Base-by-base conservation (phyloP, 2,888 invertebrate species). In the Phaedon cochleariae region DNA sequence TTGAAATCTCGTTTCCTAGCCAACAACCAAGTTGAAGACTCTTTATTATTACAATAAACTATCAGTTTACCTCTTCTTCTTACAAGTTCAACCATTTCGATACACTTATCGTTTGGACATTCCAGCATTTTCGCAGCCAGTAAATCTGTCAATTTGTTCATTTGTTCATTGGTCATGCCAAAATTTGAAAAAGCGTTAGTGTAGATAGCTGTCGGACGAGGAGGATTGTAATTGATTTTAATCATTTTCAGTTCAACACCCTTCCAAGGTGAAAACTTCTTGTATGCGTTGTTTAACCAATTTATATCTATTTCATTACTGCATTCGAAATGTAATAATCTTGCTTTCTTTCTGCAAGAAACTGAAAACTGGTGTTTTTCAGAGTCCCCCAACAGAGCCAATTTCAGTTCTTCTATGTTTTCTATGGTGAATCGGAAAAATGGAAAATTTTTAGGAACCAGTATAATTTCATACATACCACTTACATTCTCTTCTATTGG, bases 31-130 rank as follows among this genome's bases (percentile, higher is more conserved):
- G 58, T 34, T 4, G 52, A 5, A 20, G 52, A 58, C 3, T 34
- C 15, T 5, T 59, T 52, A 31, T 63, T 45, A 17, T 63, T 59
- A 41, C 63, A 55, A 20, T 17, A 15, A 0, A 63, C 6, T 9
- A 63, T 26, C 29, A 63, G 20, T 2, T 37, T 26, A 20, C 63
- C 63, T 26, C 63, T 21, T 15, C 45, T 41, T 17, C 46, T 55
- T 12, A 58, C 51, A 4, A 51, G 29, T 12, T 59, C 58, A 22
- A 59, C 37, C 15, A 63, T 15, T 34, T 63, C 63, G 12, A 34
- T 34, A 10, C 34, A 34, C 34, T 34, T 6, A 10, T 34, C 34
- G 34, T 34, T 34, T 34, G 34, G 34, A 34, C 10, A 34, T 9
- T 34, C 34, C 5, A 34, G 12, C 34, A 34, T 34, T 10, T 10